Evolutionary conservation across 2,888 invertebrate species (phyloP), one percentile per base, ranked within the genome.

Genomic region (Drosophila longiperda): DNA sequence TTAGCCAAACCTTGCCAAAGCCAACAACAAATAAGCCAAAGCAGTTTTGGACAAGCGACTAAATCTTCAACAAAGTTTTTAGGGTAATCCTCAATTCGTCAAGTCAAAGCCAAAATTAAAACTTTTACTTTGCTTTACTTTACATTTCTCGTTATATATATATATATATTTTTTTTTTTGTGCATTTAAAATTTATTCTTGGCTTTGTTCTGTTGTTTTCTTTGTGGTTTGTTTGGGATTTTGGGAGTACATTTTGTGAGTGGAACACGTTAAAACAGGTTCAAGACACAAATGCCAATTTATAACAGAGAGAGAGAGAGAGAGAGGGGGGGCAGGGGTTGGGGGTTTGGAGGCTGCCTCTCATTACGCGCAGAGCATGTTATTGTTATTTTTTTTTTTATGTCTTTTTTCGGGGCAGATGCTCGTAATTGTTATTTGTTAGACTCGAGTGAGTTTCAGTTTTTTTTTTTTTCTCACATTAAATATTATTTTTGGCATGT

Each of bases 401-500:
- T 17, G 3, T 20, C 36, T 54, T 23, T 34, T 34, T 54, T 7
- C 42, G 26, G n/a, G 20, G 49, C 42, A 69, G 77, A 69, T 62
- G 52, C 77, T 74, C 70, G 77, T 76, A 76, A 74, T 74, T 74
- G 77, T 73, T 73, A 54, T 73, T 73, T 64, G 77, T 64, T 76
- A 57, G 33, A 60, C 60, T 69, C 55, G 54, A 60, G 42, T 52
- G 20, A 62, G 26, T 55, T 58, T 60, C 48, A 32, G 29, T 62
- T 50, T 54, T 53, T 63, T 17, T 57, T 23, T 12, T 63, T 17
- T 57, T 23, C 8, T 71, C 70, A 58, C 73, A 82, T 78, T 82
- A 73, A 89, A 70, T 90, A 82, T 90, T 87, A 86, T 88, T 87
- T 90, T 87, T 90, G 90, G 90, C 90, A 77, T 90, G 80, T 82